phyloP scores from a whole-genome alignment of 2,888 invertebrate species.

The Campoplex capitator region DNA sequence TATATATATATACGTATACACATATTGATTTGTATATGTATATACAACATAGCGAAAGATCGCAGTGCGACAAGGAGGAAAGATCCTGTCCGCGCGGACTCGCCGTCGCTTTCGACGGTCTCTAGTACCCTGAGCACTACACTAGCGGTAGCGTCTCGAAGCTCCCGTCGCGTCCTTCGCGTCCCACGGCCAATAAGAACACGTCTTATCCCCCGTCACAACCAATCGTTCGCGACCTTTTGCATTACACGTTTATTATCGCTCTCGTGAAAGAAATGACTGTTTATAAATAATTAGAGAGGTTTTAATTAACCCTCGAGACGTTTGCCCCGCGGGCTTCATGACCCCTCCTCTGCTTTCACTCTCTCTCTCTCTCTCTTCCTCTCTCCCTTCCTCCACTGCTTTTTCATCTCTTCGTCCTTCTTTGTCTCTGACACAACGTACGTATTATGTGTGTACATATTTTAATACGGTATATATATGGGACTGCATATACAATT shows the following conservation, averaged over 20 bases:
- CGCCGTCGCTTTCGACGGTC: slow-evolving; percentile 35
- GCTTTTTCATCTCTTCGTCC: slow-evolving; percentile 1
- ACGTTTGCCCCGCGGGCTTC: slow-evolving; percentile 78
- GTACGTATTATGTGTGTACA: background rate
- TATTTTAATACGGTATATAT: background rate
- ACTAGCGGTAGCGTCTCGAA: slow-evolving; percentile 51
- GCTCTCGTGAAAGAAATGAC: slow-evolving; percentile 82
- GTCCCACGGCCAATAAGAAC: slow-evolving; percentile 73
- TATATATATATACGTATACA: slow-evolving; percentile 57
- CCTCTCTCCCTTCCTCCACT: slow-evolving; percentile 23
- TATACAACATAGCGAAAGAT: slow-evolving; percentile 69
- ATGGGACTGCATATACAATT: slow-evolving; percentile 7
- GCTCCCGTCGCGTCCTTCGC: slow-evolving; percentile 32
- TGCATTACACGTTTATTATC: slow-evolving; percentile 81
- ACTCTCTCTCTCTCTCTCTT: slow-evolving; percentile 47
- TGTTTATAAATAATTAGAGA: slow-evolving; percentile 85
- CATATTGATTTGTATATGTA: slow-evolving; percentile 46
- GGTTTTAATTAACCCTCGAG: slow-evolving; percentile 84
- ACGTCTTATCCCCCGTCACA: slow-evolving; percentile 5
- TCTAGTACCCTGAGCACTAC: slow-evolving; percentile 11
- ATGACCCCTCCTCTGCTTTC: slow-evolving; percentile 67
- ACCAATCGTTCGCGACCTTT: slow-evolving; percentile 75
- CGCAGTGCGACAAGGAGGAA: slow-evolving; percentile 50
- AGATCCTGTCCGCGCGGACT: slow-evolving; percentile 78
- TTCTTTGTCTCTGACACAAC: background rate